phyloP scores from a whole-genome alignment of 2,113 vertebrate species.

The Nansenia antarctica region DNA sequence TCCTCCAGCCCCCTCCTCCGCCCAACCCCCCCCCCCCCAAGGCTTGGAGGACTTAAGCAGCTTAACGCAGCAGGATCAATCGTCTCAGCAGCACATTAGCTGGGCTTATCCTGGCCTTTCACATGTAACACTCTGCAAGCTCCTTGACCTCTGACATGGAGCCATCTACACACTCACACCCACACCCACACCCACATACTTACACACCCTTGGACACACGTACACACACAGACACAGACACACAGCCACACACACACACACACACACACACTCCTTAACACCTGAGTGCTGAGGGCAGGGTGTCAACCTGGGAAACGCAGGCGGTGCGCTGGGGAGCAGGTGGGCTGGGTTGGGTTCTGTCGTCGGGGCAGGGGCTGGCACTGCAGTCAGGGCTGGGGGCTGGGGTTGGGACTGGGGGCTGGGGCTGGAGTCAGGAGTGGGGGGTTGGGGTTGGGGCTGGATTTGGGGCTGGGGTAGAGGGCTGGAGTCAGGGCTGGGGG shows the following conservation, averaged over 20 bases:
- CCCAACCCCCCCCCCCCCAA: slow-evolving; percentile 28
- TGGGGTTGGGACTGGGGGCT: too few species aligned
- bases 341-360: too few species aligned
- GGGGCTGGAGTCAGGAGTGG: too few species aligned
- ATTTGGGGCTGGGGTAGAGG: too few species aligned
- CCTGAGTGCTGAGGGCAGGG: slow-evolving; percentile 56
- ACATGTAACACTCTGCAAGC: slow-evolving; percentile 38
- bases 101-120: slow-evolving; percentile 40
- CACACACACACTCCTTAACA: too few species aligned
- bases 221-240: slow-evolving; percentile 13
- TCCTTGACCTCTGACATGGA: slow-evolving; percentile 31
- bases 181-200: neutral
- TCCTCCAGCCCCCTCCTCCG: slow-evolving; percentile 17
- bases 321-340: slow-evolving; percentile 49
- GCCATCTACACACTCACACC: neutral
- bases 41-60: slow-evolving; percentile 60
- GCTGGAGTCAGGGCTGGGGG: too few species aligned
- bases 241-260: slow-evolving; percentile 39
- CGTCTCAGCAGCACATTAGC: neutral
- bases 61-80: slow-evolving; percentile 60
- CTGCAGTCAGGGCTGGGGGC: neutral
- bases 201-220: neutral
- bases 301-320: slow-evolving; percentile 70
- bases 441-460: too few species aligned
- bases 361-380: too few species aligned